Evolutionary conservation across 2,888 invertebrate genomes (phyloP), one percentile per base, ranked within the genome.

Genomic region (Sipha maydis): DNA sequence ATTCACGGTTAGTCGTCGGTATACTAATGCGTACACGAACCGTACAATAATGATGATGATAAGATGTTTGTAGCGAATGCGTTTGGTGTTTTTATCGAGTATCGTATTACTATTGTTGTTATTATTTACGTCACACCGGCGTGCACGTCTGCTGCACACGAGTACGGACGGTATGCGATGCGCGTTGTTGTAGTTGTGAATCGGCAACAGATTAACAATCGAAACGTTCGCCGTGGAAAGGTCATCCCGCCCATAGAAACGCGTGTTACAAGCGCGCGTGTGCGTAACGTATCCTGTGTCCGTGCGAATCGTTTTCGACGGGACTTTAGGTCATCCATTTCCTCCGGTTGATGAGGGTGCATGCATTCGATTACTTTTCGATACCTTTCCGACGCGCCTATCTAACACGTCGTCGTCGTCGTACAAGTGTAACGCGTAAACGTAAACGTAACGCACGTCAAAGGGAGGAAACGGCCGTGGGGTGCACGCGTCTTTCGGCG

Each of bases 221-320:
- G 69, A 28, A 28, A 69, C 28, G 69, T 69, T 28, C 28, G 28
- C 69, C 28, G 69, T 11, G 2, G 28, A 69, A 69, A 69, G 25
- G 61, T 61, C 25, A 25, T 7, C 61, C 61, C 61, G 61, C 61
- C 61, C 61, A 61, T 21, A 7, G 5, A 9, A 3, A 9, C 9
- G 19, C 25, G 61, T 61, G 25, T 25, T 61, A 48, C 41, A 17
- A 19, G 28, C 19, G 19, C 28, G 41, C 25, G n/a, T n/a, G 17
- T 41, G n/a, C 48, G 2, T 76, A 76, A 56, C 14, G 14, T 61
- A n/a, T n/a, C n/a, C n/a, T n/a, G n/a, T 31, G 54, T 56, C 78
- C 31, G 21, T 31, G 48, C 54, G 54, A 78, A 78, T 78, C 78
- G 78, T 56, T 78, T 78, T 78, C 9, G 78, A 25, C 61, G 61